Conservation (phyloP, 2,888 invertebrate genomes). For the Tetropium fuscum region DNA sequence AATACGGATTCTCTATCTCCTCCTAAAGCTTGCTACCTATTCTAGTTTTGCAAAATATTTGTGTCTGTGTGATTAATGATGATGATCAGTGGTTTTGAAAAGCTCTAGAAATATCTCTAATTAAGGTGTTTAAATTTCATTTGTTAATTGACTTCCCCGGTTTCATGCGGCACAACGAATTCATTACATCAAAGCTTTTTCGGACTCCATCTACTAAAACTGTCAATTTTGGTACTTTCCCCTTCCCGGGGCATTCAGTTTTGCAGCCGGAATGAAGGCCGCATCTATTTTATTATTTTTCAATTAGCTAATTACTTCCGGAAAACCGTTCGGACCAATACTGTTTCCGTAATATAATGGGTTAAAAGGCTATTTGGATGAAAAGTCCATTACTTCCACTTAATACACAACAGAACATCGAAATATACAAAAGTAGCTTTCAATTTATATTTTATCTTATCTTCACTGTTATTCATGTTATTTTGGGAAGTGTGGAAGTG, state of each 20-base stretch:
- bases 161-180: neutral
- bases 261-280: slow-evolving; percentile 1
- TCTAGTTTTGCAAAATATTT: no score
- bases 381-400: slow-evolving; percentile 24
- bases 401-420: slow-evolving; percentile 24
- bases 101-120: no score
- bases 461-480: no score
- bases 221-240: neutral
- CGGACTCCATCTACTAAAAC: neutral
- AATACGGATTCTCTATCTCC: no score
- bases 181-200: neutral
- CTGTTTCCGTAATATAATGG: slow-evolving; percentile 27
- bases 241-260: neutral
- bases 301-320: slow-evolving; percentile 30
- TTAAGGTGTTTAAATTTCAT: no score
- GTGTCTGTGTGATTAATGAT: no score
- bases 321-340: slow-evolving; percentile 20
- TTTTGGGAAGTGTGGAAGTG: no score
- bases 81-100: no score
- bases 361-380: slow-evolving; percentile 26
- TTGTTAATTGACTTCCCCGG: neutral
- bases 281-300: slow-evolving; percentile 23
- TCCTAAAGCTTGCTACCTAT: no score
- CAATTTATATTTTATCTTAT: no score
- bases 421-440: no score